Percentiles rank a stretch among this genome's conserved stretches.
These are phyloP conservation scores for Phyllotis vaccarum DNA, from an alignment of 2,797 vertebrate genomes.

Conservation along the genomic window DNA sequence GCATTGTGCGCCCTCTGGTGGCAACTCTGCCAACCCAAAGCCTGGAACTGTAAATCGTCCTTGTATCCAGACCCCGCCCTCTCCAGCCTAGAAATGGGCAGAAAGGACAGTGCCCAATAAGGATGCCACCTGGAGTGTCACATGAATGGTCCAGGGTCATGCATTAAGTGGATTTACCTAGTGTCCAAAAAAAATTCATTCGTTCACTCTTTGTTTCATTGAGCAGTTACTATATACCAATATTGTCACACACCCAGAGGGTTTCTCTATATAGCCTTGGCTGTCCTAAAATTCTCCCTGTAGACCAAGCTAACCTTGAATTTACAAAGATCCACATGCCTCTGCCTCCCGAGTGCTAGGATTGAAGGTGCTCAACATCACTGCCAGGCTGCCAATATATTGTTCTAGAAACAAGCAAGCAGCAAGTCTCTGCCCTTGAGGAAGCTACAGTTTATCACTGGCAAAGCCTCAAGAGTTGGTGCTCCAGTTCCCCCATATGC, in stretches of 20 bases:
- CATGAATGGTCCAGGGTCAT: conserved; percentile 1
- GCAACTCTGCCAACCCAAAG: background rate
- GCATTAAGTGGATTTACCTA: background rate
- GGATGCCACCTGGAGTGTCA: background rate
- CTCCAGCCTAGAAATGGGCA: background rate
- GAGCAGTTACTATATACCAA: background rate
- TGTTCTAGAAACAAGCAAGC: background rate
- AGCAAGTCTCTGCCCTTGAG: background rate
- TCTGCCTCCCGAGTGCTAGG: too few species aligned
- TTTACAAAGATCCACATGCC: too few species aligned
- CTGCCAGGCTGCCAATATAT: too few species aligned
- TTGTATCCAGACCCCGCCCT: background rate
- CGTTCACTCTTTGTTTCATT: background rate
- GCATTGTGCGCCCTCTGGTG: conserved; percentile 69
- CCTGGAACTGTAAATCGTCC: background rate
- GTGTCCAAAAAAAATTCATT: background rate
- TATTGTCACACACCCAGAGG: background rate
- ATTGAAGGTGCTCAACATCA: too few species aligned
- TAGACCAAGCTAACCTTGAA: too few species aligned
- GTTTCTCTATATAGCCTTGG: too few species aligned
- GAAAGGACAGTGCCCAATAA: background rate
- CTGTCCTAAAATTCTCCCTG: too few species aligned
- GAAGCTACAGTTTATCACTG: background rate
- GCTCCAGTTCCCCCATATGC: background rate
- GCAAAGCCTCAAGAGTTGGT: background rate